Conservation (phyloP, 2,113 vertebrate species). For the Sceloporus tristichus region DNA sequence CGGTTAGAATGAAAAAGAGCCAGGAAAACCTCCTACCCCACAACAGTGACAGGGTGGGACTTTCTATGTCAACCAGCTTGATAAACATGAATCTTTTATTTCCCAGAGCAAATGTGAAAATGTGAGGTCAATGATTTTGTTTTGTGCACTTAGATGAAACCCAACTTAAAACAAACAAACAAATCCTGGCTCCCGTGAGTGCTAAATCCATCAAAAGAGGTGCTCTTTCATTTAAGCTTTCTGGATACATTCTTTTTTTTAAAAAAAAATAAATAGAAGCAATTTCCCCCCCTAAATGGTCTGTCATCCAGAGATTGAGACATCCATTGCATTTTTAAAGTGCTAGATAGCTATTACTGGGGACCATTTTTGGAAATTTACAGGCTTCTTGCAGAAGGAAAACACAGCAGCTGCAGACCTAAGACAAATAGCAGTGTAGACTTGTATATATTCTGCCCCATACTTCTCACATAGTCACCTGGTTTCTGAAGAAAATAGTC, state of each 20-base stretch:
- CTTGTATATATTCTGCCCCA: slow-evolving; percentile 52
- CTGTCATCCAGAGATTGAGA: slow-evolving; percentile 62
- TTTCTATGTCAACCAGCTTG: background rate
- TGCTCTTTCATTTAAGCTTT: slow-evolving; percentile 55
- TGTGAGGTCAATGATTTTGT: background rate
- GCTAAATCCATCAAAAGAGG: slow-evolving; percentile 48
- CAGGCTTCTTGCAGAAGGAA: slow-evolving; percentile 59
- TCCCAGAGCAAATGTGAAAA: background rate
- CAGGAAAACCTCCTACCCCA: background rate
- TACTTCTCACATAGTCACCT: slow-evolving; percentile 43
- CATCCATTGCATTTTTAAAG: slow-evolving; percentile 57
- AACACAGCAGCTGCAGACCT: slow-evolving; percentile 51
- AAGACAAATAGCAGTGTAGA: slow-evolving; percentile 53
- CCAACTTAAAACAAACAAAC: background rate
- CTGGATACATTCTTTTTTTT: slow-evolving; percentile 34
- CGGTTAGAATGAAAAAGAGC: background rate
- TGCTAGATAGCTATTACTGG: slow-evolving; percentile 54
- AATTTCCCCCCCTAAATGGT: slow-evolving; percentile 54
- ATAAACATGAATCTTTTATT: background rate
- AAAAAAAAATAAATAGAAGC: slow-evolving; percentile 52
- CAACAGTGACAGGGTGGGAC: background rate
- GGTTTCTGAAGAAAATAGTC: slow-evolving; percentile 53
- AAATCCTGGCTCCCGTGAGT: slow-evolving; percentile 29
- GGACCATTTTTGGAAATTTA: slow-evolving; percentile 58
- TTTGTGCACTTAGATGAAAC: slow-evolving; percentile 26